Evolutionary conservation across 1,140 invertebrate species (phyloP).

Genomic region (Drosophila arizonae): DNA sequence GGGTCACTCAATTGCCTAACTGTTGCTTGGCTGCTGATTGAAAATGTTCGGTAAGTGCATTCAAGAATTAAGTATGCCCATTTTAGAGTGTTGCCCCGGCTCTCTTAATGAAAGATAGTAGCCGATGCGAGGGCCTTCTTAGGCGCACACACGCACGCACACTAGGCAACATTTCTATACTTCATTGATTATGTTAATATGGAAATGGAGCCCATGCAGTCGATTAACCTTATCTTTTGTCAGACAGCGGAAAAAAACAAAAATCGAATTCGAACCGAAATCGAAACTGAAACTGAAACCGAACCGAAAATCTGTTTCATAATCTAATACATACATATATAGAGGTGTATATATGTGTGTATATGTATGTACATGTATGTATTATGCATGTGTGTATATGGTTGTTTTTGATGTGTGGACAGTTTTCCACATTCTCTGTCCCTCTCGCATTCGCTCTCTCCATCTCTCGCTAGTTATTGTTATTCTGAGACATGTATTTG

Average conservation of each 20-base stretch:
- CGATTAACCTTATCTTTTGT: slow-evolving; percentile 34
- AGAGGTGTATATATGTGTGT: no score
- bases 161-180: slow-evolving; percentile 20
- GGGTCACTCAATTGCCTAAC: slow-evolving; percentile 54
- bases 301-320: slow-evolving; percentile 55
- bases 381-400: slow-evolving; percentile 6
- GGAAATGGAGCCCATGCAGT: slow-evolving; percentile 39
- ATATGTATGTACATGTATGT: no score
- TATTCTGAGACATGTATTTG: slow-evolving; percentile 16
- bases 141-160: not conserved
- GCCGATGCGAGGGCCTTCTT: slow-evolving; percentile 30
- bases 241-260: slow-evolving; percentile 7
- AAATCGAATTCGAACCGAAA: slow-evolving; percentile 35
- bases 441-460: not conserved
- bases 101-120: slow-evolving; percentile 36
- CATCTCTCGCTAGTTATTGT: not conserved
- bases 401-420: slow-evolving; percentile 55
- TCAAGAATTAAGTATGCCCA: slow-evolving; percentile 58
- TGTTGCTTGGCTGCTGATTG: slow-evolving; percentile 61
- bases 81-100: slow-evolving; percentile 17
- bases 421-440: slow-evolving; percentile 6
- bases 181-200: slow-evolving; percentile 77
- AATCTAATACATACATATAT: slow-evolving; percentile 39
- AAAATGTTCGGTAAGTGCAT: slow-evolving; percentile 74
- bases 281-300: slow-evolving; percentile 36